Conservation (phyloP, 2,113 vertebrate species). For the Mirza zaza region DNA sequence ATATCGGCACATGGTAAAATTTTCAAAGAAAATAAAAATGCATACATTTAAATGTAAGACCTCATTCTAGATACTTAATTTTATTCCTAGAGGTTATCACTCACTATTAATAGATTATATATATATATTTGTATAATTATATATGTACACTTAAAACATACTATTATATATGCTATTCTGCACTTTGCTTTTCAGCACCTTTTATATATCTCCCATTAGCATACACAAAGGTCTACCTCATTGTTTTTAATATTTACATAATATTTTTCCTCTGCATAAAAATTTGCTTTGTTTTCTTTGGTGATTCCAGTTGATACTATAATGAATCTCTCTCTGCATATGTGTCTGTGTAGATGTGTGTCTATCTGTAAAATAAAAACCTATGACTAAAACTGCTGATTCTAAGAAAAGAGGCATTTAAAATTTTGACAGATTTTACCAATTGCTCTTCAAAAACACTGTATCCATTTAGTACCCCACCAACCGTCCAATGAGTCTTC, state of each 20-base stretch:
- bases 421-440: not conserved
- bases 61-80: not conserved
- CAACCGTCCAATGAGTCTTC: not conserved
- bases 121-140: not conserved
- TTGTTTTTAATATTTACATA: not conserved
- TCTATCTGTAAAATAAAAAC: not conserved
- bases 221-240: not conserved
- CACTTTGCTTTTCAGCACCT: not conserved
- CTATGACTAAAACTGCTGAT: not conserved
- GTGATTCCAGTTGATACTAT: not conserved
- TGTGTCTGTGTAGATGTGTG: not conserved
- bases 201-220: not conserved
- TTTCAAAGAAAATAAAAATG: constrained; percentile 17
- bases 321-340: not conserved
- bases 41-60: not conserved
- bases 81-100: not conserved
- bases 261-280: not conserved
- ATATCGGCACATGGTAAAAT: not conserved
- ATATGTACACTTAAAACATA: not conserved
- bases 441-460: not conserved
- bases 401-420: not conserved
- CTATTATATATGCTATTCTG: not conserved
- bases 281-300: not conserved
- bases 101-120: not conserved
- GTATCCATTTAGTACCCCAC: not conserved